Base-by-base conservation (phyloP, 2,888 invertebrate species). In the Xanthia togata region DNA sequence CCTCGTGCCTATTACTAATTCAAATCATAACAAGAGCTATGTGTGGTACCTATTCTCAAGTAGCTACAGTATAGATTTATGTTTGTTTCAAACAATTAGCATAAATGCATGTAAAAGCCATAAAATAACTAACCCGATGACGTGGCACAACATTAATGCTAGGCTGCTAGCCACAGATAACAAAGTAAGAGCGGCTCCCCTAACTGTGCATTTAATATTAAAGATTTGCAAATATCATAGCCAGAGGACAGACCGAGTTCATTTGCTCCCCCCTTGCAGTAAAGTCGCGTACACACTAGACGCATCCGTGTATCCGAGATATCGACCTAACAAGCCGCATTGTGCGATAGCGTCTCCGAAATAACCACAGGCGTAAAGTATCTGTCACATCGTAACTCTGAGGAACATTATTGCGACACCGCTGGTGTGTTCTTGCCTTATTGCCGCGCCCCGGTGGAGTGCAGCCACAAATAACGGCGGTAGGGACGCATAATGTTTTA, bases 401-500 rank as follows among this genome's bases (percentile, higher is more conserved):
- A 87, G 89, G 73, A 89, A 89, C 90, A 89, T 91, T 90, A 92
- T 89, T 89, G 90, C 91, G 87, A 87, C 84, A 82, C 85, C 82
- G 85, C 87, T 82, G 88, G 91, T 92, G 91, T 91, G 90, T 90
- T 88, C 90, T 87, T 88, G 89, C 92, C 93, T 94, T 93, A 94
- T 92, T 93, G 90, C 90, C 87, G 89, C 92, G 88, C 91, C 90
- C 89, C 90, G 86, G 84, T 91, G 88, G 91, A 95, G 93, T 94
- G 94, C 94, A 95, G 90, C 93, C 93, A 92, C 94, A 94, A 95
- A 95, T 94, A 94, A 94, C 83, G 85, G 81, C 91, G 89, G 91
- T 89, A 92, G 92, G 93, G 93, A 92, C 93, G 92, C 94, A 93
- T 95, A 92, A 95, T 95, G 93, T 95, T 95, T 95, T 95, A 95